Percentiles rank a stretch among this genome's conserved stretches.
These are phyloP conservation scores for Dolichoris vasculosae DNA, from an alignment of 1,140 invertebrate species.

Conservation along the genomic window DNA sequence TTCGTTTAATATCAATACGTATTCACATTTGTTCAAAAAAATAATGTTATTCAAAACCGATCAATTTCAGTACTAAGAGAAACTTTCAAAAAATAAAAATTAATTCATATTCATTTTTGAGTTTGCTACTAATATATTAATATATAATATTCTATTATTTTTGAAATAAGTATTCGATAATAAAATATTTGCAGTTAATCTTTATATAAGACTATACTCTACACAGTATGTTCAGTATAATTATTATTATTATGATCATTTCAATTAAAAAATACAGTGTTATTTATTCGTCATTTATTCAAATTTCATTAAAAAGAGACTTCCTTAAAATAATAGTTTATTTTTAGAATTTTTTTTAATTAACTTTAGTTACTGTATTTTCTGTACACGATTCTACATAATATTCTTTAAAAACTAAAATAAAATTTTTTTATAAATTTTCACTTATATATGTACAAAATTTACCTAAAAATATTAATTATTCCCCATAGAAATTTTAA, in stretches of 20 bases:
- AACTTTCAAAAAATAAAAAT: too few species aligned
- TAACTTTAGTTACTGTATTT: neutral
- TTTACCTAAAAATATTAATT: neutral
- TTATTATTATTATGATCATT: neutral
- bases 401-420: neutral
- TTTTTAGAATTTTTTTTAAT: neutral
- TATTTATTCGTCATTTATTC: too few species aligned
- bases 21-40: too few species aligned
- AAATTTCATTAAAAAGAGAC: neutral
- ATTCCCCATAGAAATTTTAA: neutral
- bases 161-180: neutral
- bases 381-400: neutral
- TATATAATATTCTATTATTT: slow-evolving; percentile 1
- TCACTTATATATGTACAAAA: too few species aligned
- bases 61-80: too few species aligned
- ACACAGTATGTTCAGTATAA: neutral
- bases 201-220: neutral
- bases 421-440: neutral
- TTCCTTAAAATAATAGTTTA: neutral
- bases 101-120: too few species aligned
- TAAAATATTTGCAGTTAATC: neutral
- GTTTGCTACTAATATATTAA: too few species aligned
- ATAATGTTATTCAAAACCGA: too few species aligned
- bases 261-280: neutral
- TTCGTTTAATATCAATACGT: too few species aligned